phyloP scores from a whole-genome alignment of 37 sponge, comb jelly and placozoan species.

The Hormiphora californensis region DNA sequence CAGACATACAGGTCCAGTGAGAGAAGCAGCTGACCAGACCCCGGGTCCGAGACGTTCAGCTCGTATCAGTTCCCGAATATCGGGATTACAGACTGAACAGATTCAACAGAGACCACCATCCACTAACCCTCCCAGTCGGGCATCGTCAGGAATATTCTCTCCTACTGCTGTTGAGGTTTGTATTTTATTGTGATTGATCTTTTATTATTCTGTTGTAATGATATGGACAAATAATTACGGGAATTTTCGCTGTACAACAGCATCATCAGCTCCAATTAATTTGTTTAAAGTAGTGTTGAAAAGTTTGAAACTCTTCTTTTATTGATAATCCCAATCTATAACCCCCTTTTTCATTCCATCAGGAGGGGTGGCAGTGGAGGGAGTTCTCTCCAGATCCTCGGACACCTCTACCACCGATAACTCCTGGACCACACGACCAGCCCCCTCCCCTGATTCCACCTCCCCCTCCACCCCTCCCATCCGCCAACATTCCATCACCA shows the following conservation, averaged over 20 bases:
- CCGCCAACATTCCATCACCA: neutral
- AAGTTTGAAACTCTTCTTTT: no score
- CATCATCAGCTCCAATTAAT: no score
- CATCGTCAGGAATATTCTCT: neutral
- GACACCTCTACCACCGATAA: neutral
- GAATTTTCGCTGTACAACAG: no score
- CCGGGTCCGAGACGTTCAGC: slow-evolving; percentile 39
- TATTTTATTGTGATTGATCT: no score
- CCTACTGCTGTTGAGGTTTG: no score
- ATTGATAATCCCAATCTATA: no score
- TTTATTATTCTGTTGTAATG: no score
- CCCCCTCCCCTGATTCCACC: slow-evolving; percentile 11
- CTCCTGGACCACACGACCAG: neutral
- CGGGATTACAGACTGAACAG: no score
- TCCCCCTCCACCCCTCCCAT: neutral
- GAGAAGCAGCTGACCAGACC: slow-evolving; percentile 21
- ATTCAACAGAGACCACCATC: neutral
- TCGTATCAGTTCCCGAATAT: neutral
- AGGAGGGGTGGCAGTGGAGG: slow-evolving; percentile 54
- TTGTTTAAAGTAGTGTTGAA: no score
- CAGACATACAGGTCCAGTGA: neutral
- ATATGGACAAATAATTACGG: no score
- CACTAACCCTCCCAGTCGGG: neutral
- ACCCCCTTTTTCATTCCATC: no score
- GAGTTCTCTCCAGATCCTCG: no score